phyloP scores from a whole-genome alignment of 64 coral and sea anemone genomes.

The Montipora efflorescens region DNA sequence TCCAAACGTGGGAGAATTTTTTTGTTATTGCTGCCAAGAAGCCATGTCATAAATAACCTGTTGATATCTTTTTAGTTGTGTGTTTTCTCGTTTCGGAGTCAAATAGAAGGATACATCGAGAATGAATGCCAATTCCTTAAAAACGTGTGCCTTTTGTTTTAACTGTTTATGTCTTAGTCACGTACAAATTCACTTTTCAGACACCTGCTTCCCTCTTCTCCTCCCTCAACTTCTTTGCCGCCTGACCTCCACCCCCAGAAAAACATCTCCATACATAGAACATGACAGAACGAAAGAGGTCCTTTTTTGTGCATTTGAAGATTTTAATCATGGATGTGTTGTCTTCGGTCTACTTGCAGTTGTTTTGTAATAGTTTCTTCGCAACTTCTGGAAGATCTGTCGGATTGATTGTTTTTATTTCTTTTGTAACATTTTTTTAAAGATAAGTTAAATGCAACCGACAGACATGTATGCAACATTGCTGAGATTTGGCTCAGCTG shows the following conservation, averaged over 20 bases:
- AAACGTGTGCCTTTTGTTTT: not conserved
- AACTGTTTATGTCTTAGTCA: not conserved
- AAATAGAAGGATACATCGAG: not conserved
- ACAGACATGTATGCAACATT: not conserved
- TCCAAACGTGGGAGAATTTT: no score
- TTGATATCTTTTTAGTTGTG: not conserved
- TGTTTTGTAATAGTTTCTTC: no score
- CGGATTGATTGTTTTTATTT: no score
- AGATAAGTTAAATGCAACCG: no score
- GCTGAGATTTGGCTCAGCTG: conserved; percentile 30
- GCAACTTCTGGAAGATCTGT: no score
- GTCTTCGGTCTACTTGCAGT: no score
- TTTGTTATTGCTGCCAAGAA: not conserved
- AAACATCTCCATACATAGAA: not conserved
- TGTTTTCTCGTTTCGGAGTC: not conserved
- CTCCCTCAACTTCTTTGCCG: not conserved
- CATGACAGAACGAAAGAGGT: no score
- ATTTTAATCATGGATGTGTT: no score
- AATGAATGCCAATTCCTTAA: not conserved
- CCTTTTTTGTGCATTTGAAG: not conserved
- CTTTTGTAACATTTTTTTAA: no score
- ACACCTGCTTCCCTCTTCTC: not conserved
- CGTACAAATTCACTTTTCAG: not conserved
- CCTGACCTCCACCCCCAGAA: not conserved
- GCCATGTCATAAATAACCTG: no score